These are phyloP conservation scores for Lacerta agilis DNA, from an alignment of 2,797 vertebrate genomes.

Conservation along the genomic window DNA sequence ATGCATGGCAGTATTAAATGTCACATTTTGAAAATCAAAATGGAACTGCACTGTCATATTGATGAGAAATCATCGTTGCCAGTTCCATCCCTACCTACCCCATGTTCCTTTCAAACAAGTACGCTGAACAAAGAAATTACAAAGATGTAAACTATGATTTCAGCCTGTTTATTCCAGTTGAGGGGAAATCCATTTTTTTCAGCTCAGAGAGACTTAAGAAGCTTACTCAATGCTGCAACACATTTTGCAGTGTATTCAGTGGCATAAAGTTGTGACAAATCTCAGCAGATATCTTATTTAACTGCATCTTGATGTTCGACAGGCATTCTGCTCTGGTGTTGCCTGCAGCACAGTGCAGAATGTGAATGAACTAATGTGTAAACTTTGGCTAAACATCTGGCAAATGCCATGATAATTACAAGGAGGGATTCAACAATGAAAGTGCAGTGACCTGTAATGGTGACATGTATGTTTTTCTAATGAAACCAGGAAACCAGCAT, in stretches of 20 bases:
- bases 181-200: background rate
- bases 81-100: no score
- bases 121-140: background rate
- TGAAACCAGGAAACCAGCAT: background rate
- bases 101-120: background rate
- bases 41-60: background rate
- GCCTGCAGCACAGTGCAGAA: constrained; percentile 40
- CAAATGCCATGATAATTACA: constrained; percentile 35
- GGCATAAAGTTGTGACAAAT: constrained; percentile 34
- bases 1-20: constrained; percentile 1
- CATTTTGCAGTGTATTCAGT: background rate
- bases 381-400: constrained; percentile 47
- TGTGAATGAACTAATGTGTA: constrained; percentile 26
- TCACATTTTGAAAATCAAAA: background rate
- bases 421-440: background rate
- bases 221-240: background rate
- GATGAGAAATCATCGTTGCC: background rate
- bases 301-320: constrained; percentile 45
- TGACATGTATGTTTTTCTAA: background rate
- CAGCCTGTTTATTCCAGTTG: background rate
- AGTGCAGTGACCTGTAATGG: background rate
- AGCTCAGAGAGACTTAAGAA: background rate
- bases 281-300: constrained; percentile 18
- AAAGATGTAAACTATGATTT: background rate
- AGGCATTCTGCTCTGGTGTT: constrained; percentile 59